phyloP scores from a whole-genome alignment of 2,888 invertebrate genomes.

The Poecilus cupreus region DNA sequence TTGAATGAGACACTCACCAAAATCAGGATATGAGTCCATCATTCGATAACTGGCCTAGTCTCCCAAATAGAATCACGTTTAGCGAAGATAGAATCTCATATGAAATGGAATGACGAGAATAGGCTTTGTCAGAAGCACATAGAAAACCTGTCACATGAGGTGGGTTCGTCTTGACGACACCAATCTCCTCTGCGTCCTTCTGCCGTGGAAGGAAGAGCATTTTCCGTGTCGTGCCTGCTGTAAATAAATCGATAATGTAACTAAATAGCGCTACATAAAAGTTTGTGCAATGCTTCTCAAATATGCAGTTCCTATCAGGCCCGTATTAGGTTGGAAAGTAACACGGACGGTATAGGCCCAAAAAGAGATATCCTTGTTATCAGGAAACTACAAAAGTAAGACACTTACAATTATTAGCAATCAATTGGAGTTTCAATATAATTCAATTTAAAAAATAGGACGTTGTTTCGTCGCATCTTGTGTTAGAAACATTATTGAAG shows the following conservation, averaged over 20 bases:
- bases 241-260: constrained; percentile 25
- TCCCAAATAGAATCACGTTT: constrained; percentile 19
- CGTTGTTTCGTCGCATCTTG: too few relatives aligned
- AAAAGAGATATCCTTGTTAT: too few relatives aligned
- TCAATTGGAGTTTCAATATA: too few relatives aligned
- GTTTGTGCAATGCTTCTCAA: background rate
- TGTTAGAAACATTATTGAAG: too few relatives aligned
- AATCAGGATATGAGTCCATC: constrained; percentile 13
- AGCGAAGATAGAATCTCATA: constrained; percentile 40
- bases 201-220: background rate
- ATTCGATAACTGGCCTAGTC: background rate
- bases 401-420: too few relatives aligned
- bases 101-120: constrained; percentile 49
- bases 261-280: constrained; percentile 4
- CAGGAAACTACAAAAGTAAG: too few relatives aligned
- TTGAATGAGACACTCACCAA: background rate
- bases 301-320: background rate
- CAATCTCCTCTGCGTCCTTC: constrained; percentile 37
- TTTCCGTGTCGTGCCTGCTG: background rate
- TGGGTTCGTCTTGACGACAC: constrained; percentile 25
- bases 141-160: constrained; percentile 49
- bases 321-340: too few relatives aligned
- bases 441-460: too few relatives aligned
- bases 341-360: too few relatives aligned
- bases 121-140: constrained; percentile 45